Base-by-base conservation (phyloP, 2,888 invertebrate species). In the Chaetogeoica ovagalla region DNA sequence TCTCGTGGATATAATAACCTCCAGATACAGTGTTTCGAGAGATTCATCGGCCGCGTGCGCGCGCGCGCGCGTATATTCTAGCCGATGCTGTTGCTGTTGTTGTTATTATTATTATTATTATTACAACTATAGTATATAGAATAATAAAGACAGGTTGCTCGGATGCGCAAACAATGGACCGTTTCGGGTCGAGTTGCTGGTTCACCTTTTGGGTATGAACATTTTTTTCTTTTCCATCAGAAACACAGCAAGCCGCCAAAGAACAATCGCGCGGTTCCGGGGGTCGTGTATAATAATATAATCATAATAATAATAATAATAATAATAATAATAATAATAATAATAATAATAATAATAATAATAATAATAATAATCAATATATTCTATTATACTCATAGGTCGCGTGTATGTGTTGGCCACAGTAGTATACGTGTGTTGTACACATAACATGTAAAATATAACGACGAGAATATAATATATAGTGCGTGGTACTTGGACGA, bases 1-100 rank as follows among this genome's bases (percentile, higher is more conserved):
- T 77, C 69, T 62, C 63, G 77, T 77, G 77, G 69, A 79, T 79
- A 79, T 79, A 79, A 71, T 70, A 70, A 71, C 70, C 70, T 70
- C 63, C 62, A 55, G n/a, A n/a, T n/a, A 63, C 30, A 30, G 77
- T 70, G 60, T 62, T 70, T 62, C 7, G 70, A 39, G 70, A 39
- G 77, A 63, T 79, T 70, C 70, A 60, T 77, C 69, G 60, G 21
- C 66, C 75, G 43, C 21, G 69, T 62, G 30, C 4, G 4, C 30
- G n/a, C n/a, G n/a, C n/a, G n/a, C n/a, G n/a, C n/a, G n/a, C n/a
- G n/a, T n/a, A n/a, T n/a, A n/a, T n/a, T n/a, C n/a, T n/a, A 30
- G 30, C 30, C 30, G 30, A 30, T 62, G 48, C 55, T 63, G 39
- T 70, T 55, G 23, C 55, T 21, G 9, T 68, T 65, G n/a, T 66